Conservation (phyloP, 2,113 vertebrate genomes). For the Cacatua alba region DNA sequence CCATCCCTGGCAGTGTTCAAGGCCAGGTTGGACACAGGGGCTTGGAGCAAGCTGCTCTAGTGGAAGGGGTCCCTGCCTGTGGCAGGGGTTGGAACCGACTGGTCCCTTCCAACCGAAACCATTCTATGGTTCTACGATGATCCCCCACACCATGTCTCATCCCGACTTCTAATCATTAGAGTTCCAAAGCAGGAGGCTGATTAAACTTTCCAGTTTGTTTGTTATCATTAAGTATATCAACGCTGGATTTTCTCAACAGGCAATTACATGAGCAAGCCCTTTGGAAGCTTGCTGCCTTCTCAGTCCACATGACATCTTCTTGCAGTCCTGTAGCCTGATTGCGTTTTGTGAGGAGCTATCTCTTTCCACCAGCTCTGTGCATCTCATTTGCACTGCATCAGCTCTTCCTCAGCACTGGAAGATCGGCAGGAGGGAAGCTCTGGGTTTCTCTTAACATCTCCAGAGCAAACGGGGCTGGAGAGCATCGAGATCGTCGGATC, state of each 20-base stretch:
- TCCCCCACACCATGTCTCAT: not conserved
- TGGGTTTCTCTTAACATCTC: not conserved
- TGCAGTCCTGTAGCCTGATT: not conserved
- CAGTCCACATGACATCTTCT: not conserved
- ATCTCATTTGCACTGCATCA: not conserved
- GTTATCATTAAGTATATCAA: not conserved
- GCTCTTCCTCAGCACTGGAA: not conserved
- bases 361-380: not conserved
- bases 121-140: not conserved
- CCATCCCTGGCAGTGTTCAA: too few relatives aligned
- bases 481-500: fast-evolving
- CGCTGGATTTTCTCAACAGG: not conserved
- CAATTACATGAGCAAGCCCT: constrained; percentile 17
- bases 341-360: not conserved
- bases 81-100: not conserved
- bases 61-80: not conserved
- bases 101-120: not conserved
- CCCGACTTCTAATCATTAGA: not conserved
- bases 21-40: not conserved
- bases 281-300: not conserved
- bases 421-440: fast-evolving
- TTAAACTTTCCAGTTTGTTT: not conserved
- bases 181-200: not conserved
- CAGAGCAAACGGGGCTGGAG: not conserved
- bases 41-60: not conserved